Conservation (phyloP, 2,113 vertebrate species). For the Holacanthus passer region DNA sequence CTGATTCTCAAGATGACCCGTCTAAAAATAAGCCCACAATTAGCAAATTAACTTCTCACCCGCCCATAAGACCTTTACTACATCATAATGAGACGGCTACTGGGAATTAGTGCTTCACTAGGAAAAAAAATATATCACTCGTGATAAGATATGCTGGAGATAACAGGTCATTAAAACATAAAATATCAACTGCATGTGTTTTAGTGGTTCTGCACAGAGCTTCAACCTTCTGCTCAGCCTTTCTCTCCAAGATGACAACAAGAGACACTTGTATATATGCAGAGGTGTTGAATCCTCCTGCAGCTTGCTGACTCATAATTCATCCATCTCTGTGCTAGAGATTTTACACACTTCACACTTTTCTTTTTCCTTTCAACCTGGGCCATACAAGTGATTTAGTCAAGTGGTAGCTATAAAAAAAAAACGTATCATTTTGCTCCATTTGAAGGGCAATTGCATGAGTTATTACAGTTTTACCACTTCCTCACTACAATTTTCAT, state of each 20-base stretch:
- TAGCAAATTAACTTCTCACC: conserved; percentile 50
- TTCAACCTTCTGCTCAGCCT: background rate
- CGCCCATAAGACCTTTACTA: background rate
- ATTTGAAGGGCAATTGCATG: conserved; percentile 9
- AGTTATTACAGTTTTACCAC: background rate
- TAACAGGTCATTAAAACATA: background rate
- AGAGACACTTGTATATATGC: background rate
- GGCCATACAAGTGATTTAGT: background rate
- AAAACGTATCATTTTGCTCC: no score
- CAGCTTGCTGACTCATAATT: background rate
- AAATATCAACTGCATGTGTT: conserved; percentile 15
- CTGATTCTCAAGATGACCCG: conserved; percentile 55
- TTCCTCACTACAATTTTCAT: background rate
- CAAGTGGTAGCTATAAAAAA: no score
- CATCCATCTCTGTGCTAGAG: background rate
- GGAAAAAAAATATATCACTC: background rate
- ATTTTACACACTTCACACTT: conserved; percentile 16
- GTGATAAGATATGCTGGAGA: background rate
- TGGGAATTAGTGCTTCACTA: conserved; percentile 10
- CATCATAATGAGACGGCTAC: conserved; percentile 3
- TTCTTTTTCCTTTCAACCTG: background rate
- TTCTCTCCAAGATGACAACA: conserved; percentile 7
- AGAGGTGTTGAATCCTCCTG: background rate
- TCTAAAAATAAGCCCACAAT: conserved; percentile 70
- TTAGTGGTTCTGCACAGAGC: background rate